These are phyloP conservation scores for Odiellus spinosus DNA, from an alignment of 2,888 invertebrate species.

Conservation along the genomic window DNA sequence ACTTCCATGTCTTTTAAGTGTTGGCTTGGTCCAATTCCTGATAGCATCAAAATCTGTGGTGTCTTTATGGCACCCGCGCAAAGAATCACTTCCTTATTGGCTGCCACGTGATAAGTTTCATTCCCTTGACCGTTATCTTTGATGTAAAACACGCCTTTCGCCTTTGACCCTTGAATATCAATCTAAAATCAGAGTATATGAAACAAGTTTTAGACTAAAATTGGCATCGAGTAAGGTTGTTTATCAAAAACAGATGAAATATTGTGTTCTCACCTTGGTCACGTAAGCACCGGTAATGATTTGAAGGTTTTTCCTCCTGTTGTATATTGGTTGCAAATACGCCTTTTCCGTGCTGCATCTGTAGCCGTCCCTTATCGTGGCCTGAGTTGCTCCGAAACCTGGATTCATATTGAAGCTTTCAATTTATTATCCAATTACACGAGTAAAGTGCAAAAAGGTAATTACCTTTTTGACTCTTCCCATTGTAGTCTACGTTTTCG, in stretches of 20 bases:
- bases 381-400: constrained; percentile 75
- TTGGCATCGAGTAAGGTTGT: too few relatives aligned
- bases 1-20: constrained; percentile 35
- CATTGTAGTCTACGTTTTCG: constrained; percentile 18
- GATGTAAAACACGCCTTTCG: constrained; percentile 25
- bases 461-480: constrained; percentile 19
- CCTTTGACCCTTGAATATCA: constrained; percentile 21
- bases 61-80: constrained; percentile 37
- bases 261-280: constrained; percentile 46
- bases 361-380: constrained; percentile 66
- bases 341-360: constrained; percentile 77
- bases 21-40: constrained; percentile 32
- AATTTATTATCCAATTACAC: neutral
- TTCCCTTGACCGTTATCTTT: too few relatives aligned
- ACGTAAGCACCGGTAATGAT: constrained; percentile 66
- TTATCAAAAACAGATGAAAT: too few relatives aligned
- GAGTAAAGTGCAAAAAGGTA: neutral
- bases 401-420: neutral
- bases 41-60: constrained; percentile 37
- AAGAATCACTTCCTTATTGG: constrained; percentile 32
- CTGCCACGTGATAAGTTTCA: constrained; percentile 21
- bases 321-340: constrained; percentile 59
- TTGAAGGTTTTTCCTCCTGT: constrained; percentile 55
- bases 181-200: constrained; percentile 1
- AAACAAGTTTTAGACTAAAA: too few relatives aligned